Conservation (phyloP, 1,140 invertebrate genomes). For the Ceratosolen solmsi region DNA sequence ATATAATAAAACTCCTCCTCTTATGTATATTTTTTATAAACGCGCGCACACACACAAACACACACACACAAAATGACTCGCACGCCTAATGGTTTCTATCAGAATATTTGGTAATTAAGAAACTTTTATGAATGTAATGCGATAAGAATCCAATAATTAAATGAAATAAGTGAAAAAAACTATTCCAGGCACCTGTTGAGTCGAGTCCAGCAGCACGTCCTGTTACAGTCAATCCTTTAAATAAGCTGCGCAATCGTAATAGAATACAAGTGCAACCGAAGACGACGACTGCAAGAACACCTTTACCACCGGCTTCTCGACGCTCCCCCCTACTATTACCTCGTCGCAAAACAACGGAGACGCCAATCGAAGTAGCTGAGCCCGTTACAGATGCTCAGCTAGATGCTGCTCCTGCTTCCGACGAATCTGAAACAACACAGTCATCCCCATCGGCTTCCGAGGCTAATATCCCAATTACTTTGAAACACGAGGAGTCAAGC, state of each 20-base stretch:
- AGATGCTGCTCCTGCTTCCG: conserved; percentile 56
- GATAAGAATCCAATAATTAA: no score
- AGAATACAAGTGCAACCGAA: conserved; percentile 68
- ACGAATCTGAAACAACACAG: conserved; percentile 71
- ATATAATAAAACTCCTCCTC: no score
- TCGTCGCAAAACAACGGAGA: conserved; percentile 66
- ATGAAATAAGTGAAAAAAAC: neutral
- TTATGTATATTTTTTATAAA: neutral
- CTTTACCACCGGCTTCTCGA: conserved; percentile 57
- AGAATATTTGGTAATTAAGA: no score
- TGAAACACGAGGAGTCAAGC: conserved; percentile 74
- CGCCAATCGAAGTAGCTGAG: conserved; percentile 56
- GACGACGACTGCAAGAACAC: conserved; percentile 64
- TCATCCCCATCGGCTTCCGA: conserved; percentile 55
- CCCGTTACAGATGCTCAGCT: conserved; percentile 54
- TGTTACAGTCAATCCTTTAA: conserved; percentile 68
- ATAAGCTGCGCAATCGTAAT: conserved; percentile 69
- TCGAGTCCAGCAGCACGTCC: conserved; percentile 64
- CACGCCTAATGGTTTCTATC: no score
- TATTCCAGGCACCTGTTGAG: conserved; percentile 65
- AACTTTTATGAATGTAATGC: no score
- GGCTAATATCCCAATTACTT: conserved; percentile 67
- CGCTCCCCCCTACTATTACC: conserved; percentile 69
- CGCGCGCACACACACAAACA: no score
- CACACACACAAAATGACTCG: no score